These are phyloP conservation scores for Cydia strobilella DNA, from an alignment of 1,140 invertebrate species.

Conservation along the genomic window DNA sequence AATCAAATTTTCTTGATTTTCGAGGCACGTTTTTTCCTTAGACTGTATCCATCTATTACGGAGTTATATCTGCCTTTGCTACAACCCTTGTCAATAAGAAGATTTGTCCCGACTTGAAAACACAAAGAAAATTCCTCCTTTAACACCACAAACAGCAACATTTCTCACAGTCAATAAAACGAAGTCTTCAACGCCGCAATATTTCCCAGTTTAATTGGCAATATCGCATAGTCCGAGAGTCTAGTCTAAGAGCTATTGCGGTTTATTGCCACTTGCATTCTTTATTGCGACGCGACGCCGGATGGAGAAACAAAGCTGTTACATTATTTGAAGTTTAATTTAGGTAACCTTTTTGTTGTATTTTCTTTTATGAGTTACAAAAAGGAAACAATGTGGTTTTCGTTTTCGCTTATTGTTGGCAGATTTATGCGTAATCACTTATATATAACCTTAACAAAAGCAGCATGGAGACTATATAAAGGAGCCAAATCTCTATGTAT, in stretches of 20 bases:
- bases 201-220: constrained; percentile 17
- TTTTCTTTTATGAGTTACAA: no score
- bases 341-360: neutral
- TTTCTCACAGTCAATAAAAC: neutral
- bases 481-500: no score
- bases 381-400: no score
- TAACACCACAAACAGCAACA: neutral
- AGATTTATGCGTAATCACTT: no score
- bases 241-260: constrained; percentile 22
- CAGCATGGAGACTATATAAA: no score
- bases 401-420: no score
- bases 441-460: no score
- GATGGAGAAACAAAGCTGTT: neutral
- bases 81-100: no score
- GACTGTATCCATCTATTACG: no score
- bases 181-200: neutral
- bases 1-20: no score
- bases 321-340: neutral
- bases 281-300: constrained; percentile 25
- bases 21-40: no score
- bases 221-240: constrained; percentile 10
- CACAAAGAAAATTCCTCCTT: neutral
- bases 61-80: no score
- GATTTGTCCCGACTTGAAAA: neutral
- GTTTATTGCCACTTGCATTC: constrained; percentile 29